Conservation (phyloP, 37 sponge, comb jelly and placozoan species). For the Bolinopsis microptera region DNA sequence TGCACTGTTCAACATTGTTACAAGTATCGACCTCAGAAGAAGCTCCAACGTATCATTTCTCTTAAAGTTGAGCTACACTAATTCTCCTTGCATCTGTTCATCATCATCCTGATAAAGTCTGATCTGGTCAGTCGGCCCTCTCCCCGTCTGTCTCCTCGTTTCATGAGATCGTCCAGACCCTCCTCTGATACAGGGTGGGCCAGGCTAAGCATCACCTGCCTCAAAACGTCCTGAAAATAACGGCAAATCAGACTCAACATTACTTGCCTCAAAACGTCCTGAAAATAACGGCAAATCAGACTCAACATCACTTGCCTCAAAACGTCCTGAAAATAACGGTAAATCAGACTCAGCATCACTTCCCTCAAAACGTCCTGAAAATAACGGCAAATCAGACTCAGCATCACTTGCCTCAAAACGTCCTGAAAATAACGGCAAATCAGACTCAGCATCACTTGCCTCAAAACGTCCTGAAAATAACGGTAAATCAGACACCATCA, state of each 20-base stretch:
- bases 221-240: slow-evolving; percentile 34
- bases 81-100: slow-evolving; percentile 2
- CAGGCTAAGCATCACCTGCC: slow-evolving; percentile 30
- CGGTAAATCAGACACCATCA: no score
- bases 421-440: no score
- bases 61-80: no score
- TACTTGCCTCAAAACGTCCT: slow-evolving; percentile 35
- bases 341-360: neutral
- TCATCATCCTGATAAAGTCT: slow-evolving; percentile 57
- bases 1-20: no score
- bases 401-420: no score
- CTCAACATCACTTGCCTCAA: slow-evolving; percentile 2
- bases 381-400: no score
- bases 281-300: neutral
- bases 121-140: slow-evolving; percentile 44
- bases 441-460: no score
- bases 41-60: no score
- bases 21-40: no score
- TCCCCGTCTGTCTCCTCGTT: slow-evolving; percentile 1
- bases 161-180: slow-evolving; percentile 53
- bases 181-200: slow-evolving; percentile 49
- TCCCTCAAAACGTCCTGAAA: slow-evolving; percentile 30
- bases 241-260: slow-evolving; percentile 11
- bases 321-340: slow-evolving; percentile 35
- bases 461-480: no score